Evolutionary conservation across 2,113 vertebrate species (phyloP).

Genomic region (Muscicapa adusta): DNA sequence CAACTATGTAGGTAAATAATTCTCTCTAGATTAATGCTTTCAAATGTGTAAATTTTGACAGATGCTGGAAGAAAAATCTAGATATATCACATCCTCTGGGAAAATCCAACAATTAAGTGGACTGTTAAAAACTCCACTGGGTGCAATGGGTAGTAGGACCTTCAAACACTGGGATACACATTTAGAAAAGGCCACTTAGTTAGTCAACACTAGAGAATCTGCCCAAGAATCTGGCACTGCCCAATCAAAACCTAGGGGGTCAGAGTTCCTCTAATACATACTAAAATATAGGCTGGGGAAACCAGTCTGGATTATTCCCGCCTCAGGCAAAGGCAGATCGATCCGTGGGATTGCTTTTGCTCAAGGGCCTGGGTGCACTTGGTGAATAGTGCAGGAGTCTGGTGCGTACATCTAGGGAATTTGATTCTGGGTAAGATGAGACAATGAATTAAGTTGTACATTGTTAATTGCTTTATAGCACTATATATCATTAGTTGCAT

Average conservation of each 20-base stretch:
- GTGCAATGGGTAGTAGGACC: background rate
- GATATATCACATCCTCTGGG: background rate
- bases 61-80: background rate
- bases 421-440: background rate
- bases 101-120: background rate
- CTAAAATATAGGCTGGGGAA: background rate
- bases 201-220: background rate
- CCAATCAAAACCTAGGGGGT: background rate
- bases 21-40: background rate
- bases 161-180: background rate
- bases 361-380: background rate
- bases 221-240: background rate
- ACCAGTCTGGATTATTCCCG: background rate
- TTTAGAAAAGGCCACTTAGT: background rate
- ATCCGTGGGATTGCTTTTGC: background rate
- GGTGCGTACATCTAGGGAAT: background rate
- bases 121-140: background rate
- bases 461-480: background rate
- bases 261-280: background rate
- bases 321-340: background rate
- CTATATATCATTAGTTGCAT: background rate
- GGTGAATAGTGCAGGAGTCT: background rate
- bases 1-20: background rate
- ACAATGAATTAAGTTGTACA: background rate
- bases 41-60: background rate